Evolutionary conservation across 2,888 invertebrate species (phyloP).

Genomic region (Aspidiotus rigidus): DNA sequence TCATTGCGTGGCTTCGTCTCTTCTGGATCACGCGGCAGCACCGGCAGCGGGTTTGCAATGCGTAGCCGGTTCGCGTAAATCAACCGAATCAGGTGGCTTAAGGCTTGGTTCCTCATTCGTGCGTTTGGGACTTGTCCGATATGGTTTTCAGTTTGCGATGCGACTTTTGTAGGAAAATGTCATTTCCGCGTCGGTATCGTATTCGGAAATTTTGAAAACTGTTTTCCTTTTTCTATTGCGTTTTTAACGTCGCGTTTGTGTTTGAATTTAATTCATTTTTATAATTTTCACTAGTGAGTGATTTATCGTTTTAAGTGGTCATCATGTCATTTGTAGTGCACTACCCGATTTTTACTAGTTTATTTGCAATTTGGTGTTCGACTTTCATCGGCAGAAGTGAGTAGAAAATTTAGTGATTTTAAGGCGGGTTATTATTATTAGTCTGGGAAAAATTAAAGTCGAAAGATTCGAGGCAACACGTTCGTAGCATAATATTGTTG

Average conservation of each 20-base stretch:
- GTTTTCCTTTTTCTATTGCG: too few relatives aligned
- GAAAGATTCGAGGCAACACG: too few relatives aligned
- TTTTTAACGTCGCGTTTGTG: too few relatives aligned
- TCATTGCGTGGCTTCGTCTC: conserved; percentile 17
- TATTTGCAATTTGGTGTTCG: too few relatives aligned
- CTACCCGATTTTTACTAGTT: too few relatives aligned
- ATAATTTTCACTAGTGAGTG: too few relatives aligned
- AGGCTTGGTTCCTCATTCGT: conserved; percentile 9
- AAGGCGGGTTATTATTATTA: neutral
- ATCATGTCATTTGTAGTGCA: too few relatives aligned
- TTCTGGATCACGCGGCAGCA: neutral
- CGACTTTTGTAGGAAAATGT: conserved; percentile 4
- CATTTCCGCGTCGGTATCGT: conserved; percentile 15
- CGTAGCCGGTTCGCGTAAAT: conserved; percentile 31
- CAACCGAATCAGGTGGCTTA: conserved; percentile 31
- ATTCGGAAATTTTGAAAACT: neutral
- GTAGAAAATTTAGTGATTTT: neutral
- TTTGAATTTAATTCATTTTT: too few relatives aligned
- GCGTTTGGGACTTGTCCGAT: conserved; percentile 21
- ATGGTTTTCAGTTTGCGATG: conserved; percentile 25
- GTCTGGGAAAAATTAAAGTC: too few relatives aligned
- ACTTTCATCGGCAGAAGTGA: neutral
- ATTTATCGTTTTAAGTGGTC: too few relatives aligned
- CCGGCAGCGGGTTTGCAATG: conserved; percentile 20
- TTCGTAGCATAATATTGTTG: too few relatives aligned